Base-by-base conservation (phyloP, 2,797 vertebrate species). In the Phalloptychus januarius region DNA sequence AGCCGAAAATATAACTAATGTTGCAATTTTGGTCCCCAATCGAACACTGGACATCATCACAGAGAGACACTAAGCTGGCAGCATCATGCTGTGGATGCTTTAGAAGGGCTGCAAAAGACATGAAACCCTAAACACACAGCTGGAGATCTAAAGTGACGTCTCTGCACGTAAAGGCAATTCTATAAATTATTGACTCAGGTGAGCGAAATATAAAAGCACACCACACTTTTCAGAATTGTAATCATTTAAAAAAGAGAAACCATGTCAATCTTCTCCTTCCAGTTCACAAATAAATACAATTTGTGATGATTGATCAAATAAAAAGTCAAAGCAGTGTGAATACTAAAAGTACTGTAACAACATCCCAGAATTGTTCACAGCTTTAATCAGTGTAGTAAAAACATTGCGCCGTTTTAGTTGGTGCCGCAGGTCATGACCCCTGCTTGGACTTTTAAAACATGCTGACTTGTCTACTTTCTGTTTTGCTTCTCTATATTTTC, bases 401-500 rank as follows among this genome's bases (percentile, higher is more conserved):
- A 42, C 11, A 70, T 70, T 12, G 10, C 0, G 20, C 2, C 38
- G n/a, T 69, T 69, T 69, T 20, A 12, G 54, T 40, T 25, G 18
- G 23, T 40, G 4, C 65, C 25, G 65, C 65, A 42, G 65, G 65
- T 69, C 65, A n/a, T 4, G 23, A 67, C 10, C 23, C 63, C 36
- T 20, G 10, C 23, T 40, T 25, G 65, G 23, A 69, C 23, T 69
- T 65, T 69, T 42, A 69, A 11, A 69, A n/a, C 65, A 69, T 42
- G 38, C 65, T 42, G 36, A 69, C 65, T 42, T 69, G 38, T n/a
- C 45, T 12, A 33, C 71, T 12, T 3, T 7, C 50, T n/a, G 42
- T 20, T 67, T 40, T 44, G 23, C 81, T 84, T 74, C 77, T 77
- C 75, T 80, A 63, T 2, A 31, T 76, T 63, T 54, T 78, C 56